A percentile compares a stretch with the other conserved stretches of the same genome.
Evolutionary conservation across 2,113 vertebrate species (phyloP).

Genomic region (Lampris megalopsis): DNA sequence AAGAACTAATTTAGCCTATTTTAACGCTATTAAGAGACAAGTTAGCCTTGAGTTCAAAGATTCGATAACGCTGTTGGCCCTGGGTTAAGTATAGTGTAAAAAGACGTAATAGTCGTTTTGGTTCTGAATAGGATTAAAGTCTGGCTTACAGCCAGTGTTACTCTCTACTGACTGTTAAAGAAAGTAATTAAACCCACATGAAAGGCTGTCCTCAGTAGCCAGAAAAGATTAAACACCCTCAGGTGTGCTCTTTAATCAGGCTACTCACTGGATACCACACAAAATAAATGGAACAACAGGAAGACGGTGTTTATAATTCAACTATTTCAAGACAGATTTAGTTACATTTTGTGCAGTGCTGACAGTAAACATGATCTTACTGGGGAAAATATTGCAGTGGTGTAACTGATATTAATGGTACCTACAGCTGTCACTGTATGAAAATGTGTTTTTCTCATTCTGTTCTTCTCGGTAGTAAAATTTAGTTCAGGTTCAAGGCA

Average conservation of each 20-base stretch:
- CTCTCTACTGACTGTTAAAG: conserved; percentile 68
- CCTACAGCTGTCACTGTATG: neutral
- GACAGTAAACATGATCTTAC: conserved; percentile 29
- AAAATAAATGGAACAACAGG: conserved; percentile 47
- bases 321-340: conserved; percentile 9
- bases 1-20: conserved; percentile 36
- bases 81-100: conserved; percentile 72
- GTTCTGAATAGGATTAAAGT: conserved; percentile 70
- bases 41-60: conserved; percentile 54
- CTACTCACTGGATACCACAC: neutral
- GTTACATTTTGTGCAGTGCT: conserved; percentile 9
- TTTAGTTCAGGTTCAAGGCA: neutral
- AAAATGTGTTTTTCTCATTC: conserved; percentile 8
- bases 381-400: conserved; percentile 29
- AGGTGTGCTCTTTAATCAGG: conserved; percentile 46
- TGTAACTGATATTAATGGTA: conserved; percentile 1
- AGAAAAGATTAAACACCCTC: conserved; percentile 65
- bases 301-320: conserved; percentile 28
- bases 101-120: conserved; percentile 75
- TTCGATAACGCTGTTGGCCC: conserved; percentile 62
- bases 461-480: neutral
- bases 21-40: conserved; percentile 29
- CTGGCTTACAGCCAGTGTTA: conserved; percentile 63
- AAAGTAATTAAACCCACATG: conserved; percentile 77
- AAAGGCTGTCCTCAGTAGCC: conserved; percentile 63